Evolutionary conservation across 2,888 invertebrate species (phyloP).

Genomic region (Rhingia rostrata): DNA sequence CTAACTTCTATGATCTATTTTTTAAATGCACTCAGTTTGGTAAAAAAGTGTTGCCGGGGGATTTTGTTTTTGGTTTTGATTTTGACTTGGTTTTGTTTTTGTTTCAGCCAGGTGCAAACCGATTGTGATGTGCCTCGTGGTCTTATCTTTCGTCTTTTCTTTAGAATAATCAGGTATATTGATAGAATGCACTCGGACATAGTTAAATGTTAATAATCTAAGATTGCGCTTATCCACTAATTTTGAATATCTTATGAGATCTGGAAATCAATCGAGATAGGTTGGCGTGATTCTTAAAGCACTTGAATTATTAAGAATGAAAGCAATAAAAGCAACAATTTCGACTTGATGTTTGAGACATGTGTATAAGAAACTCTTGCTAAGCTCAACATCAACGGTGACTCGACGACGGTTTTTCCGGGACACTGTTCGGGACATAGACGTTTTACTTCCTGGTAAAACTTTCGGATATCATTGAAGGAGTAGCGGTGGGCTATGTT

Average conservation of each 20-base stretch:
- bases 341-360: too few species aligned
- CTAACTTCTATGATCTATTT: conserved; percentile 1
- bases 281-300: not conserved
- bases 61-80: not conserved
- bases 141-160: conserved; percentile 20
- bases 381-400: too few species aligned
- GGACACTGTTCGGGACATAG: too few species aligned
- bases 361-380: too few species aligned
- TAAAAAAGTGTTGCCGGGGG: too few species aligned
- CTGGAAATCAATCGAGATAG: not conserved
- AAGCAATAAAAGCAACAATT: too few species aligned
- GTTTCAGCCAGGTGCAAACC: conserved; percentile 47
- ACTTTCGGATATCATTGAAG: too few species aligned
- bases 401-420: too few species aligned
- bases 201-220: not conserved
- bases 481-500: too few species aligned
- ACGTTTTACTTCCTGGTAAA: too few species aligned
- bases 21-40: too few species aligned
- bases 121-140: conserved; percentile 15
- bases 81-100: conserved; percentile 24
- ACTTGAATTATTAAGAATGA: too few species aligned
- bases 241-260: not conserved
- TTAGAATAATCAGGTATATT: conserved; percentile 32
- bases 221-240: not conserved
- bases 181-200: conserved; percentile 46